Evolutionary conservation across 2,797 vertebrate genomes (phyloP).

Genomic region (Hafferia zeledoni): DNA sequence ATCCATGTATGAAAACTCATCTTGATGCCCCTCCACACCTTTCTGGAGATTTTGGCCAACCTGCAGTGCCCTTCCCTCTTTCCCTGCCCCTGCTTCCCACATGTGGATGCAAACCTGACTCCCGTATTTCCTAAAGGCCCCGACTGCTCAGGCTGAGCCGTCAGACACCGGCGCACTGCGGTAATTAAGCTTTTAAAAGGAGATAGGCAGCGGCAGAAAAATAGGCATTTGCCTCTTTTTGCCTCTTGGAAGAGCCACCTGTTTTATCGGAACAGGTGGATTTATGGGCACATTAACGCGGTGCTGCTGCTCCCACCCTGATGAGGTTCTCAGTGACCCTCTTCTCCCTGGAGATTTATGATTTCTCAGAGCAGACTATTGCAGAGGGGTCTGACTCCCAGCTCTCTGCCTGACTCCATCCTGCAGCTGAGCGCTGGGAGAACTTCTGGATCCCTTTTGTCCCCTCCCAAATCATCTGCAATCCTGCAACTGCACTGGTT

Average conservation of each 20-base stretch:
- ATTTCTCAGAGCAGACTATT: not conserved
- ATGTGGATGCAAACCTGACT: not conserved
- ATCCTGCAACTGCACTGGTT: not conserved
- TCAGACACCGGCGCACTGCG: not conserved
- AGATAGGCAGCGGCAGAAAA: not conserved
- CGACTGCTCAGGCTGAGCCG: not conserved
- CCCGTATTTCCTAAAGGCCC: not conserved
- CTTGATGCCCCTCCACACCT: not conserved
- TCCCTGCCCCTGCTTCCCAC: not conserved
- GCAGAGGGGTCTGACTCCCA: not conserved
- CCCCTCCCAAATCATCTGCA: not conserved
- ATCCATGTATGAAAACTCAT: fast-evolving
- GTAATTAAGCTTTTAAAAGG: slow-evolving; percentile 37
- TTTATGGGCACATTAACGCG: slow-evolving; percentile 35
- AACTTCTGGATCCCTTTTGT: not conserved
- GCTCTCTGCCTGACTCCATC: not conserved
- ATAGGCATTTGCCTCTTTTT: not conserved
- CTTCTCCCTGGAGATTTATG: slow-evolving; percentile 31
- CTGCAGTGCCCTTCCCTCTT: not conserved
- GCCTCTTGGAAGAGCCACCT: slow-evolving; percentile 52
- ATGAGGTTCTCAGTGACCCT: slow-evolving; percentile 59
- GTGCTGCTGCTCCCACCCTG: slow-evolving; percentile 53
- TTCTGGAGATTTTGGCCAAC: fast-evolving
- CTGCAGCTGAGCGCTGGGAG: not conserved
- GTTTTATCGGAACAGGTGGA: slow-evolving; percentile 21